A percentile compares a stretch with the other conserved stretches of the same genome.
phyloP scores from a whole-genome alignment of 2,113 vertebrate species.

The Spilogale gracilis region DNA sequence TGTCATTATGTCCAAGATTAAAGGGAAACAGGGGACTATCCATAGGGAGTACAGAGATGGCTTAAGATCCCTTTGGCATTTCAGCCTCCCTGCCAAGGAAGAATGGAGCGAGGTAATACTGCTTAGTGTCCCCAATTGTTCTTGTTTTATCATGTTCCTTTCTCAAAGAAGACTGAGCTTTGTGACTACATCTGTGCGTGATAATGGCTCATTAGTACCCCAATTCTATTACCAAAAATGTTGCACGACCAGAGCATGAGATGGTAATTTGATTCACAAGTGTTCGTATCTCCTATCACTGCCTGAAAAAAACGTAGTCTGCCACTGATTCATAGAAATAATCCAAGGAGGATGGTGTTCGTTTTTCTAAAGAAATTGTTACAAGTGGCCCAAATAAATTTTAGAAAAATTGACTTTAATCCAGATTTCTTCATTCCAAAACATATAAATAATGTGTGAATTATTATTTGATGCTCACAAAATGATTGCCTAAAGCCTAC shows the following conservation, averaged over 20 bases:
- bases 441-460: not conserved
- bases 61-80: not conserved
- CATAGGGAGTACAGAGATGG: not conserved
- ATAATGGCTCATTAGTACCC: not conserved
- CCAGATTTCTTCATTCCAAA: not conserved
- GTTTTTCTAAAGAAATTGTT: not conserved
- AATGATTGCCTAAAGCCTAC: slow-evolving; percentile 48
- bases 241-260: not conserved
- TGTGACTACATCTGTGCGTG: not conserved
- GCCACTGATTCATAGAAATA: not conserved
- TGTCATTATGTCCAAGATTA: not conserved
- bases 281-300: not conserved
- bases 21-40: not conserved
- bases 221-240: not conserved
- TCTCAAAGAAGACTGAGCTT: not conserved
- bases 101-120: accelerated
- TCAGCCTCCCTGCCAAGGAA: not conserved
- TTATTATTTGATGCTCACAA: slow-evolving; percentile 45
- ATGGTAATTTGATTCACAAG: not conserved
- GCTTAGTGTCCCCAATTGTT: not conserved
- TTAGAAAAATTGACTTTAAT: not conserved
- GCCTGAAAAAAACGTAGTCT: not conserved
- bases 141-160: not conserved
- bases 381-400: not conserved
- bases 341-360: not conserved